These are phyloP conservation scores for Otolemur crassicaudatus DNA, from an alignment of 2,797 vertebrate species.

Conservation along the genomic window DNA sequence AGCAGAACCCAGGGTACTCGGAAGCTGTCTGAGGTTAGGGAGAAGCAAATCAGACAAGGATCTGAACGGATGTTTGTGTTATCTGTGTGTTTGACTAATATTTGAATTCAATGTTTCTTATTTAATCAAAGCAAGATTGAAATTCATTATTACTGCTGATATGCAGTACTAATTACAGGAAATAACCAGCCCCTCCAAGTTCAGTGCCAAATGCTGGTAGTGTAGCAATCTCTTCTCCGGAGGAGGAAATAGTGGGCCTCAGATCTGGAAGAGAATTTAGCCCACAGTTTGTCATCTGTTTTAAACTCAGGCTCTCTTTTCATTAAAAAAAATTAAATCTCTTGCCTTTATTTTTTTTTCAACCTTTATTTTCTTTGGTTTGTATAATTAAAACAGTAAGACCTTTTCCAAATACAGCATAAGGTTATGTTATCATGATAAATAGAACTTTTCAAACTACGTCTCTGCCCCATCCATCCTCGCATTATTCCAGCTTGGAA, in stretches of 20 bases:
- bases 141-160: slow-evolving; percentile 72
- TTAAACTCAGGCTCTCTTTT: neutral
- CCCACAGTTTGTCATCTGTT: neutral
- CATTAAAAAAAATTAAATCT: neutral
- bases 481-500: neutral
- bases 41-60: slow-evolving; percentile 1
- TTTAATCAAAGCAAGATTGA: slow-evolving; percentile 80
- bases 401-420: neutral
- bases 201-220: slow-evolving; percentile 60
- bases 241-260: neutral
- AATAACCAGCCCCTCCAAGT: slow-evolving; percentile 62
- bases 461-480: neutral
- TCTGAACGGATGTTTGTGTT: slow-evolving; percentile 74
- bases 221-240: neutral
- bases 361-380: slow-evolving; percentile 14
- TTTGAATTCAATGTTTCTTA: slow-evolving; percentile 78
- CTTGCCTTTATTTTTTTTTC: neutral
- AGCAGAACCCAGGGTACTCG: slow-evolving; percentile 38
- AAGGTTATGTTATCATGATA: neutral
- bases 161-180: slow-evolving; percentile 76
- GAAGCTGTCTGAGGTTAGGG: slow-evolving; percentile 25
- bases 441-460: neutral
- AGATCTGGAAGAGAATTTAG: neutral
- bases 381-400: neutral
- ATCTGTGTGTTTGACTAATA: slow-evolving; percentile 74